Conservation (phyloP, 1,140 invertebrate genomes). For the Rhagoletis zephyria region DNA sequence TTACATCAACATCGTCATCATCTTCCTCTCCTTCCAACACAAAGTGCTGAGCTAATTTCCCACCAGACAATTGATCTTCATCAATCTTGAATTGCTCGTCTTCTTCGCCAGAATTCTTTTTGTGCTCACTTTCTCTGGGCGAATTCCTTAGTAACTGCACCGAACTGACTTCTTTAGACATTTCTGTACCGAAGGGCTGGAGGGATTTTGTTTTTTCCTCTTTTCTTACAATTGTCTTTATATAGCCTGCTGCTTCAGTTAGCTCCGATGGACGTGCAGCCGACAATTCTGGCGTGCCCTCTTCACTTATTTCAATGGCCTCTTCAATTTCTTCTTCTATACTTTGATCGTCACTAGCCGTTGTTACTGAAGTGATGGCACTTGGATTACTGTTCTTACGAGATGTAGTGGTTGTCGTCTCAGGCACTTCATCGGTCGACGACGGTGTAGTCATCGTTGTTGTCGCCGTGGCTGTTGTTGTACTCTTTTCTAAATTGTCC, state of each 20-base stretch:
- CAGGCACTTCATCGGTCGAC: constrained; percentile 51
- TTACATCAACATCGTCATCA: constrained; percentile 41
- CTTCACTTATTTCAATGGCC: constrained; percentile 67
- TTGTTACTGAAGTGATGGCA: constrained; percentile 48
- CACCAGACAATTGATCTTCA: constrained; percentile 67
- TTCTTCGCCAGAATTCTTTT: constrained; percentile 59
- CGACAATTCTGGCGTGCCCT: constrained; percentile 51
- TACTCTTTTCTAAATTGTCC: constrained; percentile 56
- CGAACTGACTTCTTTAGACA: not conserved
- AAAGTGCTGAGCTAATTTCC: constrained; percentile 68
- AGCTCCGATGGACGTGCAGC: constrained; percentile 57
- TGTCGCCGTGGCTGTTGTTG: constrained; percentile 58
- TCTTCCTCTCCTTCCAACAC: constrained; percentile 62
- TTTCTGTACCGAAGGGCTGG: constrained; percentile 33
- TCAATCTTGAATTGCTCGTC: constrained; percentile 66
- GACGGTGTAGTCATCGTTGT: constrained; percentile 39
- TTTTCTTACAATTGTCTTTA: constrained; percentile 42
- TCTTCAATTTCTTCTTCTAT: constrained; percentile 72
- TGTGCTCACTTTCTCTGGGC: constrained; percentile 58
- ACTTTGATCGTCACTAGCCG: constrained; percentile 57
- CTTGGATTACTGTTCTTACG: constrained; percentile 53
- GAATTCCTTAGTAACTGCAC: not conserved
- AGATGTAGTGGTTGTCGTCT: constrained; percentile 47
- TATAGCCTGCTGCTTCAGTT: constrained; percentile 60
- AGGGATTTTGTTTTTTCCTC: constrained; percentile 4